Conservation (phyloP, 2,113 vertebrate species). For the Merops nubicus region DNA sequence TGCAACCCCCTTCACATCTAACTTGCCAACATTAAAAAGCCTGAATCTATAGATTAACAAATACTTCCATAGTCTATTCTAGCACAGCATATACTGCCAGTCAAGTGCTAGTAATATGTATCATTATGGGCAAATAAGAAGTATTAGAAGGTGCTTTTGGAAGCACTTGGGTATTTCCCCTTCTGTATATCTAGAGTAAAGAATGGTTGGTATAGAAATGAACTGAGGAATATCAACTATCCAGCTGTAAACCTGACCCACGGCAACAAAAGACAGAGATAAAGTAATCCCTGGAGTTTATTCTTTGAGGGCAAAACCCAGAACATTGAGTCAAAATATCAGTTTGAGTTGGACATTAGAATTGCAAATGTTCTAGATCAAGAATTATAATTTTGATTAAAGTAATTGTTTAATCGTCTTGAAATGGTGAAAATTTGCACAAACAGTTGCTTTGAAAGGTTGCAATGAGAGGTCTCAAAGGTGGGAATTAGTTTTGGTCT, state of each 20-base stretch:
- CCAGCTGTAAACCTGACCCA: background rate
- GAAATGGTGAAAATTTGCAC: background rate
- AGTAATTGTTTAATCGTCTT: background rate
- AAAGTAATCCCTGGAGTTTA: background rate
- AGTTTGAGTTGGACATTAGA: background rate
- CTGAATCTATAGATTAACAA: background rate
- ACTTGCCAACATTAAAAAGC: background rate
- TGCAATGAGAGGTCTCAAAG: background rate
- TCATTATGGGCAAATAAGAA: background rate
- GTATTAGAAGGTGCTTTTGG: background rate
- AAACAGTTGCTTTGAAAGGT: background rate
- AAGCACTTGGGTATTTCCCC: background rate
- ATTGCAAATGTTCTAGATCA: background rate
- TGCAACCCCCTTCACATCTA: background rate
- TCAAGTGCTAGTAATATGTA: background rate
- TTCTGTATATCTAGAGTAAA: background rate
- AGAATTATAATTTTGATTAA: background rate
- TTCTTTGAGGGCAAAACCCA: background rate
- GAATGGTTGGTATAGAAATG: background rate
- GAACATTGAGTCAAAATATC: background rate
- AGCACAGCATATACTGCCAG: background rate
- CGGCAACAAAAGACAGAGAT: background rate
- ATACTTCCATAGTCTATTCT: background rate
- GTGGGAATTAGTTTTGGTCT: background rate
- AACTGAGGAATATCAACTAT: background rate